Evolutionary conservation across 2,888 invertebrate species (phyloP).

Genomic region (Lasioglossum vierecki): DNA sequence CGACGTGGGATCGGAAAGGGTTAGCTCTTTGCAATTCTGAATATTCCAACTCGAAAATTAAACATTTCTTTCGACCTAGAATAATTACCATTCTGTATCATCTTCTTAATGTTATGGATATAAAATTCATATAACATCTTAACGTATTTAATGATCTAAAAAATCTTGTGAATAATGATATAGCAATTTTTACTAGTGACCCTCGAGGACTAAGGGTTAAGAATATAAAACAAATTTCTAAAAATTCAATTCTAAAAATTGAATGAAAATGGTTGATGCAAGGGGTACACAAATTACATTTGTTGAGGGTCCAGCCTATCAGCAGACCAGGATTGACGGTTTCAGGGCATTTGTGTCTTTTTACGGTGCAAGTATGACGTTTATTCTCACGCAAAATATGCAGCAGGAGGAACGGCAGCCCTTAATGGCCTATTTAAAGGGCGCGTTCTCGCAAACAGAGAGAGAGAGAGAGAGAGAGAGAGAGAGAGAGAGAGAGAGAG

Average conservation of each 20-base stretch:
- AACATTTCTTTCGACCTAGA: no score
- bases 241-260: neutral
- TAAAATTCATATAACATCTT: no score
- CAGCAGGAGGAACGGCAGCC: neutral
- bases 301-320: neutral
- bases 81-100: no score
- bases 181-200: no score
- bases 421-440: constrained; percentile 41
- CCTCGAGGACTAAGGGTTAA: no score
- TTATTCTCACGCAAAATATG: constrained; percentile 1
- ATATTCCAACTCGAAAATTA: no score
- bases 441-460: constrained; percentile 24
- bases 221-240: neutral
- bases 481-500: constrained; percentile 11
- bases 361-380: neutral
- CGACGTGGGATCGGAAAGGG: neutral
- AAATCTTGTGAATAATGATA: no score
- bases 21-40: no score
- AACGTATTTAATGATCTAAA: no score
- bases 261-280: neutral
- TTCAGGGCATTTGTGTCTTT: neutral
- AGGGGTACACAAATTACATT: neutral
- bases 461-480: neutral
- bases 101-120: no score
- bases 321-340: neutral